Evolutionary conservation across 1,140 invertebrate species (phyloP).

Genomic region (Caerostris extrusa): DNA sequence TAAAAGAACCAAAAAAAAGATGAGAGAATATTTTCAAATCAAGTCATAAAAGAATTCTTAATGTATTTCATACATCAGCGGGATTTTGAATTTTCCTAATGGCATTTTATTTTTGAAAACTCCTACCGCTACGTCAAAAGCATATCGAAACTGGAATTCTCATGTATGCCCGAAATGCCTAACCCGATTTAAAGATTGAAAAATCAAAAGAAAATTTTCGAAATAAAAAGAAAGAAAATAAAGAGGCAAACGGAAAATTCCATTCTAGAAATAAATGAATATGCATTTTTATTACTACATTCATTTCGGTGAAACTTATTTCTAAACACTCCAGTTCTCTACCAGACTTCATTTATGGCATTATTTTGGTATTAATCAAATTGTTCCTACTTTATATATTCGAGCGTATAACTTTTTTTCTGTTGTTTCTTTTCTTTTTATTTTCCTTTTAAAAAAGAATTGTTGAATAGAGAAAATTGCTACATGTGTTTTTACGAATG

Average conservation of each 20-base stretch:
- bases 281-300: conserved; percentile 37
- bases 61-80: not conserved
- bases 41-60: conserved; percentile 29
- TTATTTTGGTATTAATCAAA: conserved; percentile 56
- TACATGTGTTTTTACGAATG: not conserved
- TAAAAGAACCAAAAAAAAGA: not conserved
- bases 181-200: conserved; percentile 11
- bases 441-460: not conserved
- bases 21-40: not conserved
- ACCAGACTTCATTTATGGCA: conserved; percentile 13
- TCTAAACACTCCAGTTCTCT: not conserved
- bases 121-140: too few species aligned
- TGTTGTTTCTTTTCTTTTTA: not conserved
- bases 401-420: not conserved
- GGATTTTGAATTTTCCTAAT: not conserved
- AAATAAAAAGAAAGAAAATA: not conserved
- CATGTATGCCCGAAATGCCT: not conserved
- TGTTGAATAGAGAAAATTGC: not conserved
- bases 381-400: conserved; percentile 34
- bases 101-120: not conserved
- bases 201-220: conserved; percentile 17
- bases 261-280: conserved; percentile 35
- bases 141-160: too few species aligned
- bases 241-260: not conserved
- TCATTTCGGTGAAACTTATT: conserved; percentile 6